A percentile compares a stretch with the other conserved stretches of the same genome.
These are phyloP conservation scores for Peromyscus polionotus DNA, from an alignment of 2,113 vertebrate genomes.

Conservation along the genomic window DNA sequence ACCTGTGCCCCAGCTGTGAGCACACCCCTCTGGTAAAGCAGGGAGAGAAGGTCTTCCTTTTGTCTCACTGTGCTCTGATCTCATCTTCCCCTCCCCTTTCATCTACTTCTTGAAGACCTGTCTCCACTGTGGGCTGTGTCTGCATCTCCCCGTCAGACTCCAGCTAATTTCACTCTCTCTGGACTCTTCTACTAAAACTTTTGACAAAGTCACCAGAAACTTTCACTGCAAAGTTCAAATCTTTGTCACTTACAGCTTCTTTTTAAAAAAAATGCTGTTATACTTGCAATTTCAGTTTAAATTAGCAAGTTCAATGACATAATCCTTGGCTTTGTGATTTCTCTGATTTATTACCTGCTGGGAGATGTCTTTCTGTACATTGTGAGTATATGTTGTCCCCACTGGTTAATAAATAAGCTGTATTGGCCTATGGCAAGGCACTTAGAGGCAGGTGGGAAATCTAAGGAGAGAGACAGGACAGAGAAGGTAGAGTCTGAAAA, in stretches of 20 bases:
- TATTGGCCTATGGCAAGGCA: too few relatives aligned
- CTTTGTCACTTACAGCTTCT: not conserved
- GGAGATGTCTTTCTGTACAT: too few relatives aligned
- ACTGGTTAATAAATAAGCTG: too few relatives aligned
- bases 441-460: too few relatives aligned
- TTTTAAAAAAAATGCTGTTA: not conserved
- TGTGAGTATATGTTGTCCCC: too few relatives aligned
- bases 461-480: too few relatives aligned
- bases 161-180: not conserved
- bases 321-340: not conserved
- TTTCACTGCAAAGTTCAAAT: not conserved
- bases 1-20: not conserved
- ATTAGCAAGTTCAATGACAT: not conserved
- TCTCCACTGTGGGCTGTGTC: not conserved
- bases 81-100: not conserved
- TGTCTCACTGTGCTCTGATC: not conserved
- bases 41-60: not conserved
- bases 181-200: not conserved
- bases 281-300: not conserved
- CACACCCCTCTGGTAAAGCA: not conserved
- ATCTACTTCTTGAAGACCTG: not conserved
- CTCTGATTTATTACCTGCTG: not conserved
- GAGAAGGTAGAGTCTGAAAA: too few relatives aligned
- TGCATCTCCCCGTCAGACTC: not conserved
- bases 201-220: not conserved